A percentile compares a stretch with the other conserved stretches of the same genome.
phyloP scores from a whole-genome alignment of 2,888 invertebrate genomes.

The Tanypteryx hageni region DNA sequence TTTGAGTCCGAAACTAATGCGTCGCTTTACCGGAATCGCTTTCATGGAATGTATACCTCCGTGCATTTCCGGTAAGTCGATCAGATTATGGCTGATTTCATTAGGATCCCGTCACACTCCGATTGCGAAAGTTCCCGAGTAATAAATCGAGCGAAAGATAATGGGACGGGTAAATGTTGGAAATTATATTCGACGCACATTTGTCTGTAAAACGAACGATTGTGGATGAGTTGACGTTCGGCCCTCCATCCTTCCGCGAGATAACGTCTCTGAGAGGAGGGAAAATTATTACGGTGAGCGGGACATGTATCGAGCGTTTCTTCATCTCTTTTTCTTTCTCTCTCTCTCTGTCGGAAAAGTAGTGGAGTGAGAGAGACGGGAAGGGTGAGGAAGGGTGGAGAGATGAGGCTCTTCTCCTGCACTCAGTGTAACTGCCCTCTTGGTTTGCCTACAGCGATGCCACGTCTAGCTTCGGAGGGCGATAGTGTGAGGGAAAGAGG shows the following conservation, averaged over 20 bases:
- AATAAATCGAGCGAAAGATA: neutral
- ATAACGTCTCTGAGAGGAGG: neutral
- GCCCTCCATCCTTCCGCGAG: neutral
- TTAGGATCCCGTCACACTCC: neutral
- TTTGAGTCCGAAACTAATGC: neutral
- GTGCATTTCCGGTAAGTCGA: neutral
- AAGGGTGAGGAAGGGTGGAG: neutral
- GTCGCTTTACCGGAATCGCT: neutral
- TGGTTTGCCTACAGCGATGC: constrained; percentile 20
- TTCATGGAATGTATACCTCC: neutral
- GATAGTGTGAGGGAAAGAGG: neutral
- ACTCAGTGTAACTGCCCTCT: constrained; percentile 20
- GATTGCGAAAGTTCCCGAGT: neutral
- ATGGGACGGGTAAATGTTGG: neutral
- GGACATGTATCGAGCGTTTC: constrained; percentile 15
- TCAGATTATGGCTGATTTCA: neutral
- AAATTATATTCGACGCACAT: neutral
- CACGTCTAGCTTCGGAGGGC: constrained; percentile 18
- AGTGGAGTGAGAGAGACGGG: no score
- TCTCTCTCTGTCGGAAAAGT: neutral
- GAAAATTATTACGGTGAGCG: constrained; percentile 17
- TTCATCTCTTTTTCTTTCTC: neutral
- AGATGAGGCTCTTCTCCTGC: neutral
- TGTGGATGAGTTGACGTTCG: neutral
- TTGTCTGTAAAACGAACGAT: neutral